Base-by-base conservation (phyloP, 2,113 vertebrate genomes). In the Neolamprologus sp. region DNA sequence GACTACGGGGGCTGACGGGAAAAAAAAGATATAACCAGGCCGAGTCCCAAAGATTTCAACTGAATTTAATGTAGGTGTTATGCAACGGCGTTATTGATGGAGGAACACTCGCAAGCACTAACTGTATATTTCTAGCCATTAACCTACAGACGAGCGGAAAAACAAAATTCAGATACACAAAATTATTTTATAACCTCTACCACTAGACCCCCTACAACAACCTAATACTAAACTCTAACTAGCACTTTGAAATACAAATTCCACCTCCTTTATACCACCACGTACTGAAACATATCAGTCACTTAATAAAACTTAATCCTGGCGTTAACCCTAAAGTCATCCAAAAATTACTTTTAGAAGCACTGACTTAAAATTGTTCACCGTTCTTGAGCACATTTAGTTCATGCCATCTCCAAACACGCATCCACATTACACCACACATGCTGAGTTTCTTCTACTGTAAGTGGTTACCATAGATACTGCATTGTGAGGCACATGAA, bases 401-500 rank as follows among this genome's bases (percentile, higher is more conserved):
- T 60, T 87, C 28, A 79, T 65, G 58, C 91, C 33, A 87, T 87
- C 83, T 37, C 45, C 33, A 88, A 60, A 81, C 73, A 88, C 85
- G 47, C 53, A 85, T 37, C 81, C 85, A 88, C 54, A 92, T 87
- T 88, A 80, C 83, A 80, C 37, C 90, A 83, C 87, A 90, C 89
- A 92, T 75, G 81, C 86, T 35, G 89, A 90, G 91, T 86, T 95
- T 95, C 88, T 93, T 90, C 84, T 94, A 94, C 94, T 95, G 91
- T 95, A 94, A 95, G 93, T 91, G 89, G 95, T 96, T 95, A 91
- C 95, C 95, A 96, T 96, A 94, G 95, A 91, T 91, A 96, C 95
- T 87, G 85, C 93, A 95, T 89, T 87, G 89, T 75, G 90, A 93
- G 91, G 91, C 91, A 92, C 81, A 90, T 92, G 93, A 93, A 96